Percentiles rank a stretch among this genome's conserved stretches.
Conservation (phyloP, 2,888 invertebrate species). For the Drosophila planitibia region DNA sequence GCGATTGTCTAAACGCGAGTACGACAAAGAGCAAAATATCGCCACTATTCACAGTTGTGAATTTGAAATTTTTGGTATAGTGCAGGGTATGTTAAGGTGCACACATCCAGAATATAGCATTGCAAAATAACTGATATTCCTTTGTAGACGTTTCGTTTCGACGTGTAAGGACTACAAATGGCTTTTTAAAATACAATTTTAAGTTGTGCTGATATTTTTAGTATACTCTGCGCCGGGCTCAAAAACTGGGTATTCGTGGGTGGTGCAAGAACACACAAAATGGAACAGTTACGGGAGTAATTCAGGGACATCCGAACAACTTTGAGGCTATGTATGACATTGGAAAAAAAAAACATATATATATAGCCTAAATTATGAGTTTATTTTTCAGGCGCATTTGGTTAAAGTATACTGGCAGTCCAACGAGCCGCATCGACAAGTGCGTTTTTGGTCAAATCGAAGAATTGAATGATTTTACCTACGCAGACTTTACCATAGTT, state of each 20-base stretch:
- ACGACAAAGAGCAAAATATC: background rate
- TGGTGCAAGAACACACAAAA: conserved; percentile 88
- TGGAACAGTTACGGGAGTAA: conserved; percentile 87
- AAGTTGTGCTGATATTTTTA: conserved; percentile 19
- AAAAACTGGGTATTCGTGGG: conserved; percentile 87
- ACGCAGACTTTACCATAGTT: conserved; percentile 86
- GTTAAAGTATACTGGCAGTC: conserved; percentile 90
- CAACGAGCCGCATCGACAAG: conserved; percentile 90
- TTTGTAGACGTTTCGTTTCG: conserved; percentile 74
- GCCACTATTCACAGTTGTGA: conserved; percentile 56
- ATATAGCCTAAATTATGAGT: background rate
- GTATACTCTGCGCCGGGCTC: conserved; percentile 86
- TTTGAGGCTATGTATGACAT: conserved; percentile 86
- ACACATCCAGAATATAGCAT: background rate
- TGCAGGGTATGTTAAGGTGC: conserved; percentile 75
- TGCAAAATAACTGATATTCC: background rate
- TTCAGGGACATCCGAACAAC: conserved; percentile 86
- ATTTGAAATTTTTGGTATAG: conserved; percentile 84
- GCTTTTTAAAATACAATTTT: conserved; percentile 2
- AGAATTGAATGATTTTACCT: conserved; percentile 86
- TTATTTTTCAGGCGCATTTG: conserved; percentile 78
- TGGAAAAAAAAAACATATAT: background rate
- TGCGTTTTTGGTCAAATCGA: conserved; percentile 89
- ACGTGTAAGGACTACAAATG: conserved; percentile 52
- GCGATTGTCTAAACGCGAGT: background rate